These are phyloP conservation scores for Drosophila infuscata DNA, from an alignment of 2,888 invertebrate genomes.

Conservation along the genomic window DNA sequence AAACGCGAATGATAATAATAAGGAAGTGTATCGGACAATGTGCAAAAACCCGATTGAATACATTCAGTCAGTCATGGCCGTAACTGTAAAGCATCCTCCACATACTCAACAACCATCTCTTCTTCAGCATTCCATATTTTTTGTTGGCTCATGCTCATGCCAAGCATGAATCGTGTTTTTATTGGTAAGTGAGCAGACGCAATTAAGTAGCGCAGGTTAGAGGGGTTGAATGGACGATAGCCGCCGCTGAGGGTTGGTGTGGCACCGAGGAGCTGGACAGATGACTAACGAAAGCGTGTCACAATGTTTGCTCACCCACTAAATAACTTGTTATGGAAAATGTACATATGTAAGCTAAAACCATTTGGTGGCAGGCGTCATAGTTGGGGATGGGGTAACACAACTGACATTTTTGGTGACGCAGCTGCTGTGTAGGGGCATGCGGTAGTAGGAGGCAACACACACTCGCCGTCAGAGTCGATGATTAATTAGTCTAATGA, in stretches of 20 bases:
- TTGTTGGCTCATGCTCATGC: constrained; percentile 22
- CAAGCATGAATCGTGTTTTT: constrained; percentile 60
- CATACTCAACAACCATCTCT: neutral
- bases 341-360: constrained; percentile 33
- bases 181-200: constrained; percentile 71
- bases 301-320: constrained; percentile 25
- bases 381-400: neutral
- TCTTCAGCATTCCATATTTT: constrained; percentile 14
- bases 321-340: constrained; percentile 46
- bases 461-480: constrained; percentile 30
- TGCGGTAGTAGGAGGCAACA: neutral
- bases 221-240: constrained; percentile 34
- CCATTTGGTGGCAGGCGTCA: neutral
- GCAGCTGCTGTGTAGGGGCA: constrained; percentile 39
- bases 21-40: constrained; percentile 8
- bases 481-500: constrained; percentile 60
- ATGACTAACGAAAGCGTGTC: constrained; percentile 63
- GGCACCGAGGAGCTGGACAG: constrained; percentile 13
- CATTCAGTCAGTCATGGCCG: constrained; percentile 4
- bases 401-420: constrained; percentile 53
- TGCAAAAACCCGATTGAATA: constrained; percentile 15
- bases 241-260: neutral
- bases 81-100: constrained; percentile 4
- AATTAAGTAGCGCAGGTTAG: constrained; percentile 61
- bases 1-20: constrained; percentile 12